Percentiles rank a stretch among this genome's conserved stretches.
Conservation (phyloP, 2,888 invertebrate genomes). For the Himalopsyche tibetana region DNA sequence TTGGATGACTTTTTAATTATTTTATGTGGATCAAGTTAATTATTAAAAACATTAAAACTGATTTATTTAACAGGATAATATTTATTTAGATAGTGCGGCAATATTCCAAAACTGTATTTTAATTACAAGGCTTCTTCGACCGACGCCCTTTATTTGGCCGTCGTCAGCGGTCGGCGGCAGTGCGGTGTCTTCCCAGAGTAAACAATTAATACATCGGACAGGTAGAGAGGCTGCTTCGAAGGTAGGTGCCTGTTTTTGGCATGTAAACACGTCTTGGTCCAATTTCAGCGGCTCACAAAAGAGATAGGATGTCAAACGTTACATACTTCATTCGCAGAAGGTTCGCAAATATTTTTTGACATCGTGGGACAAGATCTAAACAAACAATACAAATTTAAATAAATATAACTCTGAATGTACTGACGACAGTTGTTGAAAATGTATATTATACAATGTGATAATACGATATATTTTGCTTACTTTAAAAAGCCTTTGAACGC, state of each 20-base stretch:
- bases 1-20: too few relatives aligned
- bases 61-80: too few relatives aligned
- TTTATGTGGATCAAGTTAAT: too few relatives aligned
- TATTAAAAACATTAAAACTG: too few relatives aligned
- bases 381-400: too few relatives aligned
- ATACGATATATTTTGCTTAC: too few relatives aligned
- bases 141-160: neutral
- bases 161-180: neutral
- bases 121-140: neutral
- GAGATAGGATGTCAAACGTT: neutral
- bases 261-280: constrained; percentile 9
- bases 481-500: too few relatives aligned
- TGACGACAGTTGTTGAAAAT: too few relatives aligned
- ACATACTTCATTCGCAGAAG: neutral
- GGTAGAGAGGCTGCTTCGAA: neutral
- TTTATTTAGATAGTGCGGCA: too few relatives aligned
- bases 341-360: constrained; percentile 4
- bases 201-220: constrained; percentile 1
- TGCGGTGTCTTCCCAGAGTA: neutral
- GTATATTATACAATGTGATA: too few relatives aligned
- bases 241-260: neutral
- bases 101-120: neutral
- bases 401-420: too few relatives aligned
- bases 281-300: neutral
- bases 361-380: too few relatives aligned